These are phyloP conservation scores for Brachyptera risi DNA, from an alignment of 2,888 invertebrate genomes.

Conservation along the genomic window DNA sequence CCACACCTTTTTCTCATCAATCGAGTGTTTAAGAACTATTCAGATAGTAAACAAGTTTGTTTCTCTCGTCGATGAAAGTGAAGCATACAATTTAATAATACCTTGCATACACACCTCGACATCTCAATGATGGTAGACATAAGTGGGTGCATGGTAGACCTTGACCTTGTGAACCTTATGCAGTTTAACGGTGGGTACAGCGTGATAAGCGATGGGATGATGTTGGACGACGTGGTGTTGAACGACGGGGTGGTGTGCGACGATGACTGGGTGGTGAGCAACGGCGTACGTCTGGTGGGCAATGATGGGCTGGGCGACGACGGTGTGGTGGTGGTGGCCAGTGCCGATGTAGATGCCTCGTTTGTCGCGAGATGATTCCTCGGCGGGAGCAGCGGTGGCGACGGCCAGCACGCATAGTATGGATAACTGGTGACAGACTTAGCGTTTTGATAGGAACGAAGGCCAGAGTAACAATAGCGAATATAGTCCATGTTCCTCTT, in stretches of 20 bases:
- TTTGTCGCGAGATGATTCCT: constrained; percentile 9
- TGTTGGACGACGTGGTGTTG: neutral
- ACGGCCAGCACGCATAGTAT: neutral
- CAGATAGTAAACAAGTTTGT: too few relatives aligned
- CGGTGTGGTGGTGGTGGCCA: neutral
- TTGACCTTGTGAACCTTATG: constrained; percentile 6
- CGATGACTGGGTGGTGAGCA: constrained; percentile 9
- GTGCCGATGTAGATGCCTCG: constrained; percentile 20
- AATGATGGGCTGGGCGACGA: constrained; percentile 13
- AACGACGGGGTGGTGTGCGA: neutral
- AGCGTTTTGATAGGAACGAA: too few relatives aligned
- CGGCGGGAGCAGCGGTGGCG: constrained; percentile 18
- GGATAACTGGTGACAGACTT: neutral
- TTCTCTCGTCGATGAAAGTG: too few relatives aligned
- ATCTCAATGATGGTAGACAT: neutral
- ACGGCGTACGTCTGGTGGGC: constrained; percentile 19
- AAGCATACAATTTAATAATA: too few relatives aligned
- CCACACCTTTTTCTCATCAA: too few relatives aligned
- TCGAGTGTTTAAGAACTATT: too few relatives aligned
- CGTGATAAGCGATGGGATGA: constrained; percentile 2
- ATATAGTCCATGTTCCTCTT: too few relatives aligned
- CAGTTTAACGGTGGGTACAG: neutral
- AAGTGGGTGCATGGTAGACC: neutral
- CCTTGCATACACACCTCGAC: too few relatives aligned
- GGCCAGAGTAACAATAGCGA: too few relatives aligned